phyloP scores from a whole-genome alignment of 2,888 invertebrate genomes.

The Bruchidius siliquastri region DNA sequence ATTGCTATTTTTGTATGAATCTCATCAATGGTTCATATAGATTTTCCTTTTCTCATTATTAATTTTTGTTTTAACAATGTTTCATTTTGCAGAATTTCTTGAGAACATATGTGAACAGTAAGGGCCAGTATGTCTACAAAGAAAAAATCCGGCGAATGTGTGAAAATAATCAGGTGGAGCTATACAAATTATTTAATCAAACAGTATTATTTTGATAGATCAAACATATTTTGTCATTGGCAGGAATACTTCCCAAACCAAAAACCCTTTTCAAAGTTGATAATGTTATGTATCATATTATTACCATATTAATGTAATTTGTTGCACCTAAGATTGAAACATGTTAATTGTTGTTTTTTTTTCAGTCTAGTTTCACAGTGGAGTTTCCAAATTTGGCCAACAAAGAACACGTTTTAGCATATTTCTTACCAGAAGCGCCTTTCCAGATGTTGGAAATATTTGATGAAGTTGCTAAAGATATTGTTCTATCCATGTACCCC shows the following conservation, averaged over 20 bases:
- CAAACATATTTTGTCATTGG: constrained; percentile 2
- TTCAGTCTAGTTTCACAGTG: constrained; percentile 76
- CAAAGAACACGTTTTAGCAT: constrained; percentile 89
- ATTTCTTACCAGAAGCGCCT: constrained; percentile 96
- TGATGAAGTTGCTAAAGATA: constrained; percentile 88
- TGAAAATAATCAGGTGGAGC: constrained; percentile 72
- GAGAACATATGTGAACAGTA: constrained; percentile 81
- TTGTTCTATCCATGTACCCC: constrained; percentile 91
- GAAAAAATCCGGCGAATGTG: constrained; percentile 94
- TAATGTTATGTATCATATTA: background rate
- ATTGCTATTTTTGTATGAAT: too few relatives aligned
- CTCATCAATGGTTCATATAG: too few relatives aligned
- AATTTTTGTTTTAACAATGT: background rate
- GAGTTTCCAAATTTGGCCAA: constrained; percentile 89
- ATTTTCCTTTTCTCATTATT: background rate
- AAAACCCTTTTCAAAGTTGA: constrained; percentile 1
- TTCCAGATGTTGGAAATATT: constrained; percentile 95
- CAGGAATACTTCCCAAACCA: constrained; percentile 6
- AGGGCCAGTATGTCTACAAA: constrained; percentile 83
- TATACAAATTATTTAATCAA: too few relatives aligned
- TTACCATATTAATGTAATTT: too few relatives aligned
- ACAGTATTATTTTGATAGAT: constrained; percentile 7
- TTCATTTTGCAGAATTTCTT: constrained; percentile 63
- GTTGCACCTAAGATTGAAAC: too few relatives aligned
- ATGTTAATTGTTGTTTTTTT: constrained; percentile 13